These are phyloP conservation scores for Laothoe populi DNA, from an alignment of 2,888 invertebrate genomes.

Conservation along the genomic window DNA sequence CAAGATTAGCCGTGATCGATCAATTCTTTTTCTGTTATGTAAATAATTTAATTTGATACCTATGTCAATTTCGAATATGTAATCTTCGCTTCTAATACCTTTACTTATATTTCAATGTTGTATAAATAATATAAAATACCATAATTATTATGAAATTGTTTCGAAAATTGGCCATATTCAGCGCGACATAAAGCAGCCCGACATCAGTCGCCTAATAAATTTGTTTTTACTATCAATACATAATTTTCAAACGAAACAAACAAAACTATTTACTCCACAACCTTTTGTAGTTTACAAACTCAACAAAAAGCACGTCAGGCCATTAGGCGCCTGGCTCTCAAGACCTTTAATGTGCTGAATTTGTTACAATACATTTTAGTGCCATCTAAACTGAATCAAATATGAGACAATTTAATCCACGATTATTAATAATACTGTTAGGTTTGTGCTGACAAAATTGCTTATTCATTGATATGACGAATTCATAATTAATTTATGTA, in stretches of 20 bases:
- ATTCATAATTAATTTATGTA: constrained; percentile 5
- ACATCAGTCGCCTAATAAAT: no score
- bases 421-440: not conserved
- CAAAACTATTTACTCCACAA: constrained; percentile 18
- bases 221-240: not conserved
- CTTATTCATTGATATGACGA: not conserved
- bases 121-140: no score
- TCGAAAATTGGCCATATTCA: not conserved
- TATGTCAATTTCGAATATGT: no score
- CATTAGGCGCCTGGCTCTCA: constrained; percentile 16
- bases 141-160: not conserved
- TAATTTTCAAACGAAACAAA: not conserved
- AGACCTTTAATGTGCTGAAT: constrained; percentile 22
- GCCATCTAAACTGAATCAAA: constrained; percentile 16
- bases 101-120: no score
- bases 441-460: not conserved
- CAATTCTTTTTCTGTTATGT: no score
- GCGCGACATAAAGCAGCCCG: no score
- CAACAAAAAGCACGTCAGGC: constrained; percentile 17
- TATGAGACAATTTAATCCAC: constrained; percentile 9
- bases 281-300: constrained; percentile 5
- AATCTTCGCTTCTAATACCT: no score
- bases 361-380: constrained; percentile 17
- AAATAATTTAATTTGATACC: no score
- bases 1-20: no score